phyloP scores from a whole-genome alignment of 2,888 invertebrate genomes.

The Nomada hirtipes region DNA sequence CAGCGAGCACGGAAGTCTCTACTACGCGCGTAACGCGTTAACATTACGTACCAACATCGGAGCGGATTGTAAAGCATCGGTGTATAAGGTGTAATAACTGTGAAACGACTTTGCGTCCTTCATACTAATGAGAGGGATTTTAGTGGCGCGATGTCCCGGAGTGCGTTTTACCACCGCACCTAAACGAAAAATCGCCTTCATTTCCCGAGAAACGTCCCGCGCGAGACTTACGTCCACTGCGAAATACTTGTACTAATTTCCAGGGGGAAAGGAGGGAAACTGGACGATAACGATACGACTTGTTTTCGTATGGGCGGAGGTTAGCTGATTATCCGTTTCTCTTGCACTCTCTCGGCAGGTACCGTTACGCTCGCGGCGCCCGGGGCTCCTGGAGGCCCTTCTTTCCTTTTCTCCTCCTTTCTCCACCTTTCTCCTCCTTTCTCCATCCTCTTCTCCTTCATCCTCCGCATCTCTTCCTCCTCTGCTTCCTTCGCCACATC shows the following conservation, averaged over 20 bases:
- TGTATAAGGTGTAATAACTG: conserved; percentile 83
- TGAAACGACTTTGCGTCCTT: conserved; percentile 79
- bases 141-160: conserved; percentile 67
- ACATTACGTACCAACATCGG: conserved; percentile 81
- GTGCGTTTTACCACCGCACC: background rate
- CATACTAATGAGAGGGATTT: conserved; percentile 81
- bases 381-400: conserved; percentile 58
- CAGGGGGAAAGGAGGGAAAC: background rate
- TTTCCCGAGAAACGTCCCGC: no score
- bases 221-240: background rate
- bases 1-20: conserved; percentile 80
- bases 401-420: conserved; percentile 35
- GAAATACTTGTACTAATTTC: background rate
- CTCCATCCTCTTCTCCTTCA: conserved; percentile 16
- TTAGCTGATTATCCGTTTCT: conserved; percentile 56
- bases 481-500: conserved; percentile 2
- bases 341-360: conserved; percentile 62
- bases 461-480: conserved; percentile 5
- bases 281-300: conserved; percentile 39
- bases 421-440: conserved; percentile 8
- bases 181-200: background rate
- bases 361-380: conserved; percentile 72
- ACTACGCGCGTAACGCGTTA: conserved; percentile 78
- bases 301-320: conserved; percentile 68
- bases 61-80: conserved; percentile 82